phyloP scores from a whole-genome alignment of 2,113 vertebrate genomes.

The Grammomys surdaster region DNA sequence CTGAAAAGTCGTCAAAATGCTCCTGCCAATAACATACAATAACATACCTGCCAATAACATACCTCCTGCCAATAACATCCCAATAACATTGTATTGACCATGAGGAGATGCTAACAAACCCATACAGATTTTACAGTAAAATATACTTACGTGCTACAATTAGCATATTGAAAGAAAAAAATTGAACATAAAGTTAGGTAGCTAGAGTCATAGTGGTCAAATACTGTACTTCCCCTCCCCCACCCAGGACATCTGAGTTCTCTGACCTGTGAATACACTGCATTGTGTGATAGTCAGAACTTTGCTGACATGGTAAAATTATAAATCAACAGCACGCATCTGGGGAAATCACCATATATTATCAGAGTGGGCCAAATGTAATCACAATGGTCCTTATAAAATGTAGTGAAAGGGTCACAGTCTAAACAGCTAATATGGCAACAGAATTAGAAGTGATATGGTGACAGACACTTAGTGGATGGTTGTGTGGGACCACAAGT shows the following conservation, averaged over 20 bases:
- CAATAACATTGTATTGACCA: constrained; percentile 43
- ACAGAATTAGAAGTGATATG: neutral
- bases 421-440: neutral
- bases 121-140: constrained; percentile 17
- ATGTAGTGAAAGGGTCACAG: neutral
- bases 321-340: neutral
- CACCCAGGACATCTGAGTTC: neutral
- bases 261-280: neutral
- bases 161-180: constrained; percentile 32
- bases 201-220: neutral
- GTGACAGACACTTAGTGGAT: neutral
- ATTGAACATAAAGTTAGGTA: constrained; percentile 32
- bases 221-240: neutral
- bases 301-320: neutral
- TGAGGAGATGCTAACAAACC: constrained; percentile 31
- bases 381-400: neutral
- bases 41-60: neutral
- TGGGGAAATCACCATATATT: neutral
- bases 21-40: constrained; percentile 20
- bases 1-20: constrained; percentile 36
- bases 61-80: constrained; percentile 18
- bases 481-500: neutral
- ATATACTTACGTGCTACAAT: neutral
- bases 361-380: neutral
- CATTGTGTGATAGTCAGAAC: neutral